A percentile compares a stretch with the other conserved stretches of the same genome.
These are phyloP conservation scores for Heliconius himera DNA, from an alignment of 1,140 invertebrate species.

Conservation along the genomic window DNA sequence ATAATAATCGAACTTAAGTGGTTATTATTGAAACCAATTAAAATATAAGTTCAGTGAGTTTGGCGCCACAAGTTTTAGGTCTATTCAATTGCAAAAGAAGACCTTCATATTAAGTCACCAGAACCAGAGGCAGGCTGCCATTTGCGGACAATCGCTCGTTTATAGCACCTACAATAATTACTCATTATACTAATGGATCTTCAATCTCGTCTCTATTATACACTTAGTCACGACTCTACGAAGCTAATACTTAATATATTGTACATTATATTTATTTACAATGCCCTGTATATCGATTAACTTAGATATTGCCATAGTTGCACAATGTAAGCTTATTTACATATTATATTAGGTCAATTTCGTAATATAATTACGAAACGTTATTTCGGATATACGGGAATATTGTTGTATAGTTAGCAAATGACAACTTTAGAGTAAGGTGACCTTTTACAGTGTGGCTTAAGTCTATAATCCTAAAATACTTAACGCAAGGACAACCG, in stretches of 20 bases:
- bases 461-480: slow-evolving; percentile 34
- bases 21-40: slow-evolving; percentile 23
- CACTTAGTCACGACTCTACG: slow-evolving; percentile 58
- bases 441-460: slow-evolving; percentile 37
- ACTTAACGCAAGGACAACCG: slow-evolving; percentile 49
- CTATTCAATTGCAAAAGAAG: slow-evolving; percentile 57
- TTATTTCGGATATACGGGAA: neutral
- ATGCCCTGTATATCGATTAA: slow-evolving; percentile 2
- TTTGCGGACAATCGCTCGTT: slow-evolving; percentile 52
- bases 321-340: neutral
- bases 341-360: neutral
- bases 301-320: neutral
- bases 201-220: slow-evolving; percentile 53
- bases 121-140: slow-evolving; percentile 47
- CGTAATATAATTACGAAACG: neutral
- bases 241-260: slow-evolving; percentile 2
- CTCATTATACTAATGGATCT: slow-evolving; percentile 69
- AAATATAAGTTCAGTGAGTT: slow-evolving; percentile 32
- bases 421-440: slow-evolving; percentile 34
- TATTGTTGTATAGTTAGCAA: neutral
- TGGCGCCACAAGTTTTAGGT: slow-evolving; percentile 46
- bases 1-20: slow-evolving; percentile 4
- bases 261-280: slow-evolving; percentile 16
- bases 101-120: slow-evolving; percentile 57
- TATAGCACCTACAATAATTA: slow-evolving; percentile 64